Evolutionary conservation across 2,113 vertebrate genomes (phyloP).

Genomic region (Rhinopomastus cyanomelas): DNA sequence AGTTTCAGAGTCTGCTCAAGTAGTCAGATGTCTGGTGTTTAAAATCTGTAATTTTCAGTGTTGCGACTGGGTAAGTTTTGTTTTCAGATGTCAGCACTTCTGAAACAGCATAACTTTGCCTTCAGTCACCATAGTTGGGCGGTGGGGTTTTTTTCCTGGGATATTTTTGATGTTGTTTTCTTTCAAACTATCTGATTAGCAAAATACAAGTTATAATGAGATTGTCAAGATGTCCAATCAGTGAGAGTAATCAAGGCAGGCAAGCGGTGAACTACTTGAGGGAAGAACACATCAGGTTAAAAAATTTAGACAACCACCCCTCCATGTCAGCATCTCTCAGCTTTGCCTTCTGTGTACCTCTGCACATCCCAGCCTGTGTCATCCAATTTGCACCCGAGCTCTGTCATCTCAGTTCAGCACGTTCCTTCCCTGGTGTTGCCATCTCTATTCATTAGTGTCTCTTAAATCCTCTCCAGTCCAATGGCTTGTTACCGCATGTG

Average conservation of each 20-base stretch:
- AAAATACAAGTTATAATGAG: neutral
- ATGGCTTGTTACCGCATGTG: neutral
- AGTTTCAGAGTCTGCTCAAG: neutral
- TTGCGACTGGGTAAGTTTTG: neutral
- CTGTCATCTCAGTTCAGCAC: neutral
- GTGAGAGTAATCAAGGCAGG: neutral
- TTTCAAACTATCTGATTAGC: neutral
- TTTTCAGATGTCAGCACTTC: neutral
- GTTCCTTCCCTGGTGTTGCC: neutral
- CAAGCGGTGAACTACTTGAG: constrained; percentile 4
- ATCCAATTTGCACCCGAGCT: neutral
- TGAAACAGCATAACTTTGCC: neutral
- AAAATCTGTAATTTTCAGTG: neutral
- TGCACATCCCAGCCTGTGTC: neutral
- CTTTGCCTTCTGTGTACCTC: neutral
- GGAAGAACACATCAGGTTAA: neutral
- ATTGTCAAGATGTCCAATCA: constrained; percentile 38
- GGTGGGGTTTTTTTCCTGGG: neutral
- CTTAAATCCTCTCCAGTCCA: neutral
- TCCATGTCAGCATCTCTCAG: neutral
- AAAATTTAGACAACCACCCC: neutral
- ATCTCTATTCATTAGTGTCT: constrained; percentile 44
- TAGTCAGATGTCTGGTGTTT: neutral
- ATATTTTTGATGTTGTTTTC: neutral
- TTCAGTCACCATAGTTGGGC: neutral